A percentile compares a stretch with the other conserved stretches of the same genome.
Conservation (phyloP, 2,113 vertebrate species). For the Hemibagrus wyckioides region DNA sequence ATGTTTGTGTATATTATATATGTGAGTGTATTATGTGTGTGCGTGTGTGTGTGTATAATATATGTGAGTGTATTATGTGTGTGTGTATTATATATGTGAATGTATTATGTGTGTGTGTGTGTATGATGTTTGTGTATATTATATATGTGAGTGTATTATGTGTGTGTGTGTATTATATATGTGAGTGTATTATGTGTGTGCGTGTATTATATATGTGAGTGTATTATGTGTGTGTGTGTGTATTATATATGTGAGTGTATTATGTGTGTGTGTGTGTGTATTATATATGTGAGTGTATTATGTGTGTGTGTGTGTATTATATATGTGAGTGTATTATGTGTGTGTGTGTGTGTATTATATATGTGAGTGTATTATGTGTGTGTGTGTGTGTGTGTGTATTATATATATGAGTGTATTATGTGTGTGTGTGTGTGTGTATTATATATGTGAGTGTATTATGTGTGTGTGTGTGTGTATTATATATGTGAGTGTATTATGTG, state of each 20-base stretch:
- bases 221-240: background rate
- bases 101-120: slow-evolving; percentile 40
- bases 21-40: slow-evolving; percentile 2
- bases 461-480: background rate
- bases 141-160: slow-evolving; percentile 22
- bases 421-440: slow-evolving; percentile 26
- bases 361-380: slow-evolving; percentile 36
- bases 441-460: background rate
- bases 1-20: background rate
- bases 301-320: background rate
- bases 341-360: background rate
- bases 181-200: background rate
- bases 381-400: background rate
- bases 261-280: slow-evolving; percentile 19
- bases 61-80: background rate
- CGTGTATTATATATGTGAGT: background rate
- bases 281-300: slow-evolving; percentile 22
- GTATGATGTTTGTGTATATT: background rate
- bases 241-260: background rate
- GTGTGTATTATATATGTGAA: background rate
- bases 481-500: slow-evolving; percentile 29
- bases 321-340: background rate
- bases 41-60: slow-evolving; percentile 23
- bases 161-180: background rate
- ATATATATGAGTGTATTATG: slow-evolving; percentile 22